phyloP scores from a whole-genome alignment of 2,888 invertebrate species.

The Saturnia pavonia region DNA sequence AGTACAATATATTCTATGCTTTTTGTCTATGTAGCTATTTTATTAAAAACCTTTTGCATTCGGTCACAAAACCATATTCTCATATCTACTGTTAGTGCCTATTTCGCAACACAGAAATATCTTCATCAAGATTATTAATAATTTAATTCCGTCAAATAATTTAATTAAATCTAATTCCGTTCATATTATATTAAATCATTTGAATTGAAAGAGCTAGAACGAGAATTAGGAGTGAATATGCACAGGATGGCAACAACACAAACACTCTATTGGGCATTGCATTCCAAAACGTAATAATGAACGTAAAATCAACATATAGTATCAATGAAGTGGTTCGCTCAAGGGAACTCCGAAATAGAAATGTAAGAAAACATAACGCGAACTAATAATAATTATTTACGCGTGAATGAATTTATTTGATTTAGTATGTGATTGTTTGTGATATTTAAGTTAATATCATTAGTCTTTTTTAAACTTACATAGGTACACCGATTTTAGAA shows the following conservation, averaged over 20 bases:
- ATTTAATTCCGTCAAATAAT: too few relatives aligned
- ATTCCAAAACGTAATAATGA: constrained; percentile 53
- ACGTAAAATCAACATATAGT: constrained; percentile 43
- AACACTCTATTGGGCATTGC: constrained; percentile 46
- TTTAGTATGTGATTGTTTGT: neutral
- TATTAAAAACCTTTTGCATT: neutral
- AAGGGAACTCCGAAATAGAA: constrained; percentile 56
- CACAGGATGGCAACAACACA: constrained; percentile 51
- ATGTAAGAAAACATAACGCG: constrained; percentile 38
- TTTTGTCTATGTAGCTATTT: too few relatives aligned
- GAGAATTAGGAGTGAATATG: constrained; percentile 31
- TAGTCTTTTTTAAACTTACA: too few relatives aligned
- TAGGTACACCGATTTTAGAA: too few relatives aligned
- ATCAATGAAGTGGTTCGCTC: constrained; percentile 60
- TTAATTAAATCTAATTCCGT: too few relatives aligned
- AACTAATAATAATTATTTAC: constrained; percentile 18
- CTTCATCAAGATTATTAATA: neutral
- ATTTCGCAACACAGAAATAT: neutral
- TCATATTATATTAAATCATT: neutral
- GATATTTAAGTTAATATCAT: neutral
- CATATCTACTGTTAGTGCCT: neutral
- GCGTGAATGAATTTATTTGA: constrained; percentile 19
- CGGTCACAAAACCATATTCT: neutral
- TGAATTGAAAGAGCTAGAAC: neutral
- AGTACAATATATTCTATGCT: too few relatives aligned